Evolutionary conservation across 1,140 invertebrate genomes (phyloP), one percentile per base, ranked within the genome.

Genomic region (Anoplophora glabripennis): DNA sequence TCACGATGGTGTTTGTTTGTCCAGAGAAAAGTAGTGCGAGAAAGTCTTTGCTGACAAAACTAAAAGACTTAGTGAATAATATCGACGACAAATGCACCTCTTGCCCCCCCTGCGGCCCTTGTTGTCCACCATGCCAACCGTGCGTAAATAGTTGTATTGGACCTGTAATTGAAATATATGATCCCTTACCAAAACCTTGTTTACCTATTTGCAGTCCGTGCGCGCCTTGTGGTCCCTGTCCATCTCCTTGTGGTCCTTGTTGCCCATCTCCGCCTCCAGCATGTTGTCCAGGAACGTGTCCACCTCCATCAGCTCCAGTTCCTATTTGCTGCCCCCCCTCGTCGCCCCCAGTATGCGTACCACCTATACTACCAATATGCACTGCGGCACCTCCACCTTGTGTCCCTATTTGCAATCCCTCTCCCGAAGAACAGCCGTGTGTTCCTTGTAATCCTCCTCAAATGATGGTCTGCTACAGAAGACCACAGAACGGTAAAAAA

Each of bases 401-500:
- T 42, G 63, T 72, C 8, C 71, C 72, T 2, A 45, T 72, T 3
- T 63, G 64, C 49, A 65, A 69, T 53, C 65, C 68, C 17, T 61
- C 56, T 41, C 65, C 59, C n/a, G 57, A 67, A 56, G 56, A 64
- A 54, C 72, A 74, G 55, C 71, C 72, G 0, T 74, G 72, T 54
- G 72, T 74, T 4, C 72, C 72, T 10, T 74, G 72, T 49, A 72
- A 74, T 57, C 72, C 71, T 33, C 72, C 72, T 4, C 68, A 71
- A 51, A 72, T 74, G 71, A 74, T 74, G 72, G 72, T 72, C 8
- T 74, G 72, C 28, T 74, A 72, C 46, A 42, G 70, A 38, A 63
- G 64, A 53, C 67, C 68, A 1, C 34, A 12, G 4, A 44, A 40
- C 12, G n/a, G 37, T 14, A 57, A 21, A 3, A 40, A 33, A 12